phyloP scores from a whole-genome alignment of 2,888 invertebrate species.

The Pollenia amentaria region DNA sequence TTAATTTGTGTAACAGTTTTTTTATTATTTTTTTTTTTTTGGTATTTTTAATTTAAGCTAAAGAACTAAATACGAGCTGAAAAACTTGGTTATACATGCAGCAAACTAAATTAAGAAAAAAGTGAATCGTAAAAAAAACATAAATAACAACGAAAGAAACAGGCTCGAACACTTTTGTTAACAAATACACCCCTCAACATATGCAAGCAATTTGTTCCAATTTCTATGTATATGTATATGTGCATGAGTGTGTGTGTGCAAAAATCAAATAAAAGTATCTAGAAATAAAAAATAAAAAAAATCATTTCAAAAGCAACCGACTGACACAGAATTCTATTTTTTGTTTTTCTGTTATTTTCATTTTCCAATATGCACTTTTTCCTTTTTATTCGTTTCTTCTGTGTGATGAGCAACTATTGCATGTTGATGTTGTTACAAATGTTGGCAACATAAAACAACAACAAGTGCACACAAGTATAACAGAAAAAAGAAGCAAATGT shows the following conservation, averaged over 20 bases:
- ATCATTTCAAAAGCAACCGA: constrained; percentile 46
- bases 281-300: not conserved
- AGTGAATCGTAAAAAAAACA: constrained; percentile 33
- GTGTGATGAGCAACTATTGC: constrained; percentile 26
- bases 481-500: constrained; percentile 13
- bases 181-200: constrained; percentile 27
- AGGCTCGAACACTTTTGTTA: not conserved
- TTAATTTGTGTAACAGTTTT: constrained; percentile 45
- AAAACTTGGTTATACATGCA: not conserved
- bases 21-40: constrained; percentile 54
- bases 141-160: constrained; percentile 48
- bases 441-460: constrained; percentile 43
- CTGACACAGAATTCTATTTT: constrained; percentile 75
- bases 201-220: not conserved
- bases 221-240: constrained; percentile 2
- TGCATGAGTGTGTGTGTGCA: not conserved
- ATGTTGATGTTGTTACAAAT: constrained; percentile 30
- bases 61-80: not conserved
- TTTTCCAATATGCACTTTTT: constrained; percentile 26
- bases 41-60: constrained; percentile 73
- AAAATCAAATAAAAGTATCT: not conserved
- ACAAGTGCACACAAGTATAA: constrained; percentile 27
- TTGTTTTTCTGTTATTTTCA: constrained; percentile 42
- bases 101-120: constrained; percentile 5
- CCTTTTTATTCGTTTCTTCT: constrained; percentile 16